Conservation (phyloP, 2,888 invertebrate genomes). For the Drosophila merina region DNA sequence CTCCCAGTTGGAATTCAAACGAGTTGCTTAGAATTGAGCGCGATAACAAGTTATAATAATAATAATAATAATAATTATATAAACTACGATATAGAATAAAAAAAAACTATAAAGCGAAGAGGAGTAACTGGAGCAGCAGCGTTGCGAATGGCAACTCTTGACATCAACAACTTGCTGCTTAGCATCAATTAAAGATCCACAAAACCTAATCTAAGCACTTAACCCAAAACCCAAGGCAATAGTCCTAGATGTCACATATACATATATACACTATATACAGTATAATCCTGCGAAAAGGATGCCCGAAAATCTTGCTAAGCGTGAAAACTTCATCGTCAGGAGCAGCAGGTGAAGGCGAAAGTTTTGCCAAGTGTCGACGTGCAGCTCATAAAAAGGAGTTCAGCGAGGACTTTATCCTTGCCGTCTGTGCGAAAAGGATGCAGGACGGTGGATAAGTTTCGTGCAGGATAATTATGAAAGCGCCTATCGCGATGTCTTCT, state of each 20-base stretch:
- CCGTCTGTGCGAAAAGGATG: background rate
- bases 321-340: constrained; percentile 36
- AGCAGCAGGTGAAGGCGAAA: constrained; percentile 50
- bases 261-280: background rate
- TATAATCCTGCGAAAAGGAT: background rate
- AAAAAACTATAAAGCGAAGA: background rate
- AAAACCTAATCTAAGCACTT: constrained; percentile 70
- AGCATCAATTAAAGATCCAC: constrained; percentile 76
- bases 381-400: constrained; percentile 69
- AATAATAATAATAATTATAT: constrained; percentile 2
- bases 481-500: constrained; percentile 61
- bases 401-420: constrained; percentile 1
- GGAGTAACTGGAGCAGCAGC: no score
- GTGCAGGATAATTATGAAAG: constrained; percentile 70
- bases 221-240: constrained; percentile 59
- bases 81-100: background rate
- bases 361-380: constrained; percentile 59
- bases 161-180: constrained; percentile 60
- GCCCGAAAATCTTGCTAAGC: constrained; percentile 23
- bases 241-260: background rate
- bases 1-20: background rate
- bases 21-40: background rate
- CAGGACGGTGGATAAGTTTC: constrained; percentile 24
- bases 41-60: constrained; percentile 3
- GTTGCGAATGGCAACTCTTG: constrained; percentile 32